These are phyloP conservation scores for Podilymbus podiceps DNA, from an alignment of 2,113 vertebrate species.

Conservation along the genomic window DNA sequence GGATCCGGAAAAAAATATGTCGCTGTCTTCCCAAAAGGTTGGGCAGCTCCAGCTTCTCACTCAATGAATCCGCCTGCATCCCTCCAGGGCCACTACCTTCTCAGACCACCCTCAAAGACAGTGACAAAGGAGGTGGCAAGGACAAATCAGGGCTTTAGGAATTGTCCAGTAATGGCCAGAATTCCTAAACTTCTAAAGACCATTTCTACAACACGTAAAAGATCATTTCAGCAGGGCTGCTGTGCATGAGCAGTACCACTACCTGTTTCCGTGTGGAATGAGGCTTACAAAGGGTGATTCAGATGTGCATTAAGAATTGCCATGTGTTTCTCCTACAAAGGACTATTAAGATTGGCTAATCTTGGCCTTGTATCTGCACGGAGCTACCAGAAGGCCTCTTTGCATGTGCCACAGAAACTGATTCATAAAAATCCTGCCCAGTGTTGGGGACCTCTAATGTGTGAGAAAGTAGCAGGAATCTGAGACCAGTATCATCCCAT, in stretches of 20 bases:
- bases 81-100: not conserved
- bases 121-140: not conserved
- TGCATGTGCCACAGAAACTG: not conserved
- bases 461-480: not conserved
- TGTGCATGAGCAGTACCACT: fast-evolving
- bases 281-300: not conserved
- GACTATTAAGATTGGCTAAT: not conserved
- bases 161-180: fast-evolving
- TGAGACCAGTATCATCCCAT: not conserved
- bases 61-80: not conserved
- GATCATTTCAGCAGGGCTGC: not conserved
- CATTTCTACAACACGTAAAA: not conserved
- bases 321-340: not conserved
- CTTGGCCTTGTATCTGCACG: fast-evolving
- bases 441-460: not conserved
- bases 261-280: not conserved
- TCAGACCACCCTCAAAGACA: not conserved
- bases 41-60: not conserved
- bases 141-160: not conserved
- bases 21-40: not conserved
- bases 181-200: not conserved
- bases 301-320: not conserved
- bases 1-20: not conserved
- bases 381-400: not conserved
- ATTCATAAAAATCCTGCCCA: not conserved